phyloP scores from a whole-genome alignment of 1,140 invertebrate genomes.

The Philotrypesis tridentata region DNA sequence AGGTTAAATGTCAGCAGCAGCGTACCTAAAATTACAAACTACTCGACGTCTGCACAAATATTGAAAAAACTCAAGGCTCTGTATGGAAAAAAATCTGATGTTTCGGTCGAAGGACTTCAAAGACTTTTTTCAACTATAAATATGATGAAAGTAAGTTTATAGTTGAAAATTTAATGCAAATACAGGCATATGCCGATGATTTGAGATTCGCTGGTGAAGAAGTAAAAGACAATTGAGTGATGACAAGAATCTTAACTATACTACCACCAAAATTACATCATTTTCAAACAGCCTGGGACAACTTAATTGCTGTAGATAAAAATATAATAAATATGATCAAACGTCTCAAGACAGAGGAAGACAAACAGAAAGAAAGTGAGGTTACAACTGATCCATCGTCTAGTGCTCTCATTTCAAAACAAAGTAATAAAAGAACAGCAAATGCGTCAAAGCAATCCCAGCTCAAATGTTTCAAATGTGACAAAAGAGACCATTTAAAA shows the following conservation, averaged over 20 bases:
- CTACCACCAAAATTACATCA: conserved; percentile 51
- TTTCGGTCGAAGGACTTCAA: conserved; percentile 47
- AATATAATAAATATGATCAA: conserved; percentile 13
- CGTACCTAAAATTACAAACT: conserved; percentile 48
- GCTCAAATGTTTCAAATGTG: conserved; percentile 14
- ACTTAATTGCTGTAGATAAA: conserved; percentile 45
- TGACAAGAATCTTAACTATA: conserved; percentile 51
- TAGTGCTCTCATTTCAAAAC: background rate
- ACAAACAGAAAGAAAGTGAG: too few species aligned
- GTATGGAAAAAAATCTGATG: conserved; percentile 50
- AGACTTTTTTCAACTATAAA: conserved; percentile 48
- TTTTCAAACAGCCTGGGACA: conserved; percentile 54
- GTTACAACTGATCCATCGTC: background rate
- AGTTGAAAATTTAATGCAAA: too few species aligned
- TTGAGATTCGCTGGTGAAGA: too few species aligned
- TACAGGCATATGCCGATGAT: too few species aligned
- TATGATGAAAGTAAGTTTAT: conserved; percentile 50
- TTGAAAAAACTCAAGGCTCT: conserved; percentile 40
- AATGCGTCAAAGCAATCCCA: background rate
- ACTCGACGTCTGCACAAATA: conserved; percentile 45
- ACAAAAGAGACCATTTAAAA: conserved; percentile 7
- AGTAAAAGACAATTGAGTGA: conserved; percentile 52
- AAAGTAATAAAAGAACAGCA: background rate
- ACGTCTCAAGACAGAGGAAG: too few species aligned
- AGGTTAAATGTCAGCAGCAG: conserved; percentile 37